Conservation (phyloP, 2,113 vertebrate genomes). For the Gobio gobio region DNA sequence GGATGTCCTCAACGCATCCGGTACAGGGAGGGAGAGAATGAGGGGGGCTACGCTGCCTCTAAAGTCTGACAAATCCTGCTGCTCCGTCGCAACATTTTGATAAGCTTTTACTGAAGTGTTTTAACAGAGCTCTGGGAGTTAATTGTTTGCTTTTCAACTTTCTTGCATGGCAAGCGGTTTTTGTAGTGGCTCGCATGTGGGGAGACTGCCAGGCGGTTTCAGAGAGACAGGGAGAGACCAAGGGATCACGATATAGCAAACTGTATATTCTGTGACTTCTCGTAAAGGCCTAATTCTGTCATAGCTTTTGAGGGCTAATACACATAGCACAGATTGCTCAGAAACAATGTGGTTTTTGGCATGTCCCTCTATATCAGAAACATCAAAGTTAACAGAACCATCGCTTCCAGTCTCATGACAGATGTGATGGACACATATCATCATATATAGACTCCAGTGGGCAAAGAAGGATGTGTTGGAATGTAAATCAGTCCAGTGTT, state of each 20-base stretch:
- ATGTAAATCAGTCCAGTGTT: background rate
- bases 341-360: background rate
- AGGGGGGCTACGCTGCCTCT: background rate
- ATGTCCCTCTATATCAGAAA: constrained; percentile 15
- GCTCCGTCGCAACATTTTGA: constrained; percentile 44
- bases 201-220: constrained; percentile 21
- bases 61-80: constrained; percentile 45
- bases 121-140: constrained; percentile 34
- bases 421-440: constrained; percentile 17
- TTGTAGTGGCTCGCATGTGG: constrained; percentile 7
- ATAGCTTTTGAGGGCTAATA: constrained; percentile 26
- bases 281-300: constrained; percentile 35
- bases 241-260: constrained; percentile 29
- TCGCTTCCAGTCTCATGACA: background rate
- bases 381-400: constrained; percentile 8
- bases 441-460: background rate
- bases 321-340: background rate
- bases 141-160: constrained; percentile 51
- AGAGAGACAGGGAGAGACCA: constrained; percentile 40
- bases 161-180: constrained; percentile 41
- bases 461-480: background rate
- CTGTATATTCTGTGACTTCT: constrained; percentile 32
- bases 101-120: constrained; percentile 9
- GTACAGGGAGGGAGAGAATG: background rate
- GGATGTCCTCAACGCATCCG: constrained; percentile 55